phyloP scores from a whole-genome alignment of 2,797 vertebrate genomes.

The Pelobates cultripes region DNA sequence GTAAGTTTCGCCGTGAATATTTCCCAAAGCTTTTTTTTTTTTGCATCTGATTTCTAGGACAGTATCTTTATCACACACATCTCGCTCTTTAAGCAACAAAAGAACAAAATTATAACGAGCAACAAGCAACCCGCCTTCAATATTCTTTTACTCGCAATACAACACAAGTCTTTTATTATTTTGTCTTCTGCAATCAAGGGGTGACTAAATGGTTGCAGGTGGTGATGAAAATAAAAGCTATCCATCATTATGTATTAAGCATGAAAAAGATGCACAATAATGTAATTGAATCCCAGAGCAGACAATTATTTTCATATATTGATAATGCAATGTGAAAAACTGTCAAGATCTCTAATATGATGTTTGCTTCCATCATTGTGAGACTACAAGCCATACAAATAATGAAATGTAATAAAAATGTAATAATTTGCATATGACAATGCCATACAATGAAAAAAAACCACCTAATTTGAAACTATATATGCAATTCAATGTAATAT shows the following conservation, averaged over 20 bases:
- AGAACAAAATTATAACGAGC: constrained; percentile 50
- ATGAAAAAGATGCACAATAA: constrained; percentile 99
- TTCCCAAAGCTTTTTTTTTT: neutral
- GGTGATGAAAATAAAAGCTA: constrained; percentile 99
- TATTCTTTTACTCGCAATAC: constrained; percentile 77
- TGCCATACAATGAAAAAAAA: constrained; percentile 66
- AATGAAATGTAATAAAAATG: constrained; percentile 97
- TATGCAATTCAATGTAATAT: constrained; percentile 25
- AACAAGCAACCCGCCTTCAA: constrained; percentile 73
- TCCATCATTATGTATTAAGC: constrained; percentile 99
- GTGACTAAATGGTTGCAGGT: constrained; percentile 99
- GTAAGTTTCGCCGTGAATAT: neutral
- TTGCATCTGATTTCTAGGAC: neutral
- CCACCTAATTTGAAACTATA: constrained; percentile 30
- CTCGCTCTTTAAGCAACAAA: constrained; percentile 15
- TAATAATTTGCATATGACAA: constrained; percentile 94
- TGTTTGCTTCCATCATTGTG: constrained; percentile 98
- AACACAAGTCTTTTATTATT: constrained; percentile 88
- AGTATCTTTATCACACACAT: neutral
- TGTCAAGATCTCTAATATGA: constrained; percentile 99
- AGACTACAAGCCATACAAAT: constrained; percentile 95
- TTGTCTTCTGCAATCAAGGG: constrained; percentile 94
- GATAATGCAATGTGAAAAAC: constrained; percentile 98
- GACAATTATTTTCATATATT: constrained; percentile 99
- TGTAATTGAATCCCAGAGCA: constrained; percentile 99